Percentiles rank a stretch among this genome's conserved stretches.
phyloP scores from a whole-genome alignment of 2,888 invertebrate genomes.

The Acleris emargana region DNA sequence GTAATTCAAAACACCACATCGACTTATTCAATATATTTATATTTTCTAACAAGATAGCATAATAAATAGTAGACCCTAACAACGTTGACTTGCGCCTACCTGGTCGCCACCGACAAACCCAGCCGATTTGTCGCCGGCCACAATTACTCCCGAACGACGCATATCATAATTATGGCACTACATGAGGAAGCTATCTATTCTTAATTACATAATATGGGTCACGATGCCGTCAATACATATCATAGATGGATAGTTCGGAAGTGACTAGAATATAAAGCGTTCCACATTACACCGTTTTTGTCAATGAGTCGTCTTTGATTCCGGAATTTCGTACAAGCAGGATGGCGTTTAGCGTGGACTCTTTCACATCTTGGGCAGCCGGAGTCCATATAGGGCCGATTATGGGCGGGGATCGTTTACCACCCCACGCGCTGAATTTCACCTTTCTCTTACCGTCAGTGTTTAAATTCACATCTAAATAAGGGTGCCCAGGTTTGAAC shows the following conservation, averaged over 20 bases:
- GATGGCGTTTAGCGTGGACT: conserved; percentile 63
- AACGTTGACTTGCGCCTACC: conserved; percentile 41
- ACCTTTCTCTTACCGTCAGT: conserved; percentile 77
- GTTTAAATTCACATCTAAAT: conserved; percentile 66
- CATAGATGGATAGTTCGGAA: conserved; percentile 45
- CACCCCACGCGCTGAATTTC: conserved; percentile 79
- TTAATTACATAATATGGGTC: conserved; percentile 20
- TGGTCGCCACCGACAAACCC: conserved; percentile 56
- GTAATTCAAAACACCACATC: conserved; percentile 7
- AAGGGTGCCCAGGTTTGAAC: conserved; percentile 72
- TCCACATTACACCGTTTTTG: conserved; percentile 52
- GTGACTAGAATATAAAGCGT: conserved; percentile 40
- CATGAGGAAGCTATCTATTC: conserved; percentile 27
- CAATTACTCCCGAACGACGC: conserved; percentile 51
- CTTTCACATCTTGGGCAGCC: conserved; percentile 57
- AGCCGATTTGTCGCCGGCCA: conserved; percentile 59
- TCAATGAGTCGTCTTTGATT: conserved; percentile 39
- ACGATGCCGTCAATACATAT: conserved; percentile 15
- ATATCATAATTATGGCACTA: conserved; percentile 56
- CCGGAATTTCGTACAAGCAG: conserved; percentile 59
- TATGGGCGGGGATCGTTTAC: conserved; percentile 73
- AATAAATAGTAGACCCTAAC: conserved; percentile 47
- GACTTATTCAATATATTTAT: conserved; percentile 45
- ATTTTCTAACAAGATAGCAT: conserved; percentile 50
- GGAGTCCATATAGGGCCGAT: conserved; percentile 80